Percentiles rank a stretch among this genome's conserved stretches.
Conservation (phyloP, 2,888 invertebrate species). For the Thereva unica region DNA sequence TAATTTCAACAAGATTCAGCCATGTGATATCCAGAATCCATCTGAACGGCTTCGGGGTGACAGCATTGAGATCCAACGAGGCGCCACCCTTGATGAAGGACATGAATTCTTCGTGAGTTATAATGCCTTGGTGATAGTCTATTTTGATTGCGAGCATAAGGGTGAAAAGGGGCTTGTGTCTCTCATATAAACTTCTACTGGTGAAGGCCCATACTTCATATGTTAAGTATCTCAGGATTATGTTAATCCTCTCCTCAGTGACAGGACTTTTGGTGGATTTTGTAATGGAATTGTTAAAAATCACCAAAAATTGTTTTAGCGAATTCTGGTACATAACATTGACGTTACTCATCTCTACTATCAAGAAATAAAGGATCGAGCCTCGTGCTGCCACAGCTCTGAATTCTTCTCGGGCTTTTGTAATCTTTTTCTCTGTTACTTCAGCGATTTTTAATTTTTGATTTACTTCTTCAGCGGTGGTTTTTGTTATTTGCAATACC, state of each 20-base stretch:
- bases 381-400: slow-evolving; percentile 93
- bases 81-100: slow-evolving; percentile 96
- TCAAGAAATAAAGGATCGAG: slow-evolving; percentile 91
- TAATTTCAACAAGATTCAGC: slow-evolving; percentile 93
- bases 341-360: slow-evolving; percentile 96
- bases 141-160: slow-evolving; percentile 95
- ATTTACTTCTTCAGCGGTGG: slow-evolving; percentile 91
- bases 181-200: slow-evolving; percentile 87
- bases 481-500: slow-evolving; percentile 83
- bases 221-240: slow-evolving; percentile 86
- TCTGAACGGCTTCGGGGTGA: slow-evolving; percentile 86
- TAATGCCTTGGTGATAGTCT: slow-evolving; percentile 78
- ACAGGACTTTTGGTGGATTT: slow-evolving; percentile 84
- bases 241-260: slow-evolving; percentile 84
- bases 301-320: slow-evolving; percentile 87
- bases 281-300: slow-evolving; percentile 92
- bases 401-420: slow-evolving; percentile 91
- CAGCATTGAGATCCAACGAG: slow-evolving; percentile 89
- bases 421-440: slow-evolving; percentile 92
- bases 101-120: slow-evolving; percentile 90
- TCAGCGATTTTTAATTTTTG: slow-evolving; percentile 91
- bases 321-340: slow-evolving; percentile 98
- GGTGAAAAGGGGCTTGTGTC: slow-evolving; percentile 91
- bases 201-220: slow-evolving; percentile 93
- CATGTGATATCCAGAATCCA: slow-evolving; percentile 97